phyloP scores from a whole-genome alignment of 2,797 vertebrate genomes.

The Sandelia bainsii region DNA sequence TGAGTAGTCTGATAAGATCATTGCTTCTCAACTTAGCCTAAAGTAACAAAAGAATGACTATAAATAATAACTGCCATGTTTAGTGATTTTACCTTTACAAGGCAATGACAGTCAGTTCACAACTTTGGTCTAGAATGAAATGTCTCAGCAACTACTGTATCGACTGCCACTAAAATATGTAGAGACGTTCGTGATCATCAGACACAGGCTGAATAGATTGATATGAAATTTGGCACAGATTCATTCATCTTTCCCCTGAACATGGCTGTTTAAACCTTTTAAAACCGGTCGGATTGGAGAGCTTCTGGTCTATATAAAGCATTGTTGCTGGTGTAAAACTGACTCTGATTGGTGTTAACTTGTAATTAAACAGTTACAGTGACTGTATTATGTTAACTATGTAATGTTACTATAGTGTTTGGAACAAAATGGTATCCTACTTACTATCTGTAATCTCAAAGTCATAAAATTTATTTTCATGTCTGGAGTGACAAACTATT shows the following conservation, averaged over 20 bases:
- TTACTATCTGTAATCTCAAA: conserved; percentile 42
- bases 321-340: conserved; percentile 30
- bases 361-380: conserved; percentile 4
- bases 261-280: too few relatives aligned
- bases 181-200: too few relatives aligned
- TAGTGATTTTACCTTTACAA: too few relatives aligned
- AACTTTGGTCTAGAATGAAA: too few relatives aligned
- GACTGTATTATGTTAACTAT: neutral
- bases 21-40: conserved; percentile 31
- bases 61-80: neutral
- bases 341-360: conserved; percentile 5
- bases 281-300: neutral
- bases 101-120: too few relatives aligned
- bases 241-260: too few relatives aligned
- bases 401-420: conserved; percentile 3
- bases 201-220: too few relatives aligned
- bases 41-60: neutral
- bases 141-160: too few relatives aligned
- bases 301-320: neutral
- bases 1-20: conserved; percentile 20
- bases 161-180: too few relatives aligned
- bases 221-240: too few relatives aligned
- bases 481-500: conserved; percentile 12
- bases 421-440: conserved; percentile 28
- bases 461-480: conserved; percentile 13